Evolutionary conservation across 2,113 vertebrate genomes (phyloP).

Genomic region (Thinocorus orbignyianus): DNA sequence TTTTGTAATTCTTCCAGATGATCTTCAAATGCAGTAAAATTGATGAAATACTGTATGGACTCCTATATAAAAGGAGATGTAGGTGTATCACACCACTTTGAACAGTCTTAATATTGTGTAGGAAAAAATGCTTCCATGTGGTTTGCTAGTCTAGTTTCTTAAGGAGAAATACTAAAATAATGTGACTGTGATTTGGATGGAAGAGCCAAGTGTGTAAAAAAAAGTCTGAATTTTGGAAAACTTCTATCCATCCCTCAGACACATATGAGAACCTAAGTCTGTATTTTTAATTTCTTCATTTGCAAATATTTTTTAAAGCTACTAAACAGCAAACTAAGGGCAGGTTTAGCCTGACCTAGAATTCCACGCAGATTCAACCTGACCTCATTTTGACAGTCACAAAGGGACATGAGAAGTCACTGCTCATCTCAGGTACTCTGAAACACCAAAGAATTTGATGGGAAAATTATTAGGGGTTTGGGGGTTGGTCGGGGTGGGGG

Average conservation of each 20-base stretch:
- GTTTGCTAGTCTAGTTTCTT: background rate
- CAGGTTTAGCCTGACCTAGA: background rate
- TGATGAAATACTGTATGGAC: background rate
- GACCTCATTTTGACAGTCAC: background rate
- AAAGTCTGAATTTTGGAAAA: background rate
- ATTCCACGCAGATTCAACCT: background rate
- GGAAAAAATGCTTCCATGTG: background rate
- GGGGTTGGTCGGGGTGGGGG: too few relatives aligned
- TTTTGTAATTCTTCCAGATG: background rate
- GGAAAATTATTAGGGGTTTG: background rate
- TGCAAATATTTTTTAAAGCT: background rate
- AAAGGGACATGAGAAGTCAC: background rate
- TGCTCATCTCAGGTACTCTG: background rate
- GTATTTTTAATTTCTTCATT: background rate
- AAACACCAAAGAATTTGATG: background rate
- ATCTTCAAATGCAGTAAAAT: background rate
- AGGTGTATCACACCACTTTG: background rate
- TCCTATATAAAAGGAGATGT: background rate
- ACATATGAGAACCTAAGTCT: background rate
- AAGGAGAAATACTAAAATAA: background rate
- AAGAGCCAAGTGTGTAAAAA: background rate
- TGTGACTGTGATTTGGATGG: background rate
- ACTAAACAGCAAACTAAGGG: background rate
- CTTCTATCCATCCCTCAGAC: background rate
- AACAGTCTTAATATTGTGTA: background rate